Conservation (phyloP, 2,113 vertebrate species). For the Xyrauchen texanus region DNA sequence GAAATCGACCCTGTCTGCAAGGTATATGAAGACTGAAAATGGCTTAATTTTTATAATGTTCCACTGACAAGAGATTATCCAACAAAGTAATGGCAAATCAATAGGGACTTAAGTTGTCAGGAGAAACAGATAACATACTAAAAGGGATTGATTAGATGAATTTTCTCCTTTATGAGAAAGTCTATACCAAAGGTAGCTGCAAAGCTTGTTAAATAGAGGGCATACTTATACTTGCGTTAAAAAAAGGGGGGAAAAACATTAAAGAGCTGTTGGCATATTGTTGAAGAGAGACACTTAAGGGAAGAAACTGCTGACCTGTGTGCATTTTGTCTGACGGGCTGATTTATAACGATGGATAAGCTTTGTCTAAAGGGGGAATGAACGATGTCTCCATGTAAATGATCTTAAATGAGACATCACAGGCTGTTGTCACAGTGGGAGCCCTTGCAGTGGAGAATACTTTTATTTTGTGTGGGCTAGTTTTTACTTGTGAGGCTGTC, state of each 20-base stretch:
- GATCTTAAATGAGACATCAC: constrained; percentile 54
- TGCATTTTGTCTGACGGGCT: constrained; percentile 49
- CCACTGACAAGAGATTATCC: constrained; percentile 87
- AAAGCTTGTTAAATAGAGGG: constrained; percentile 80
- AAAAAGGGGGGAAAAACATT: constrained; percentile 33
- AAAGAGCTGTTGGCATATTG: constrained; percentile 49
- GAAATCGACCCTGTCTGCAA: constrained; percentile 72
- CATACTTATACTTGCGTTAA: constrained; percentile 45
- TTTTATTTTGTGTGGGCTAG: constrained; percentile 21
- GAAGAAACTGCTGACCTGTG: constrained; percentile 54
- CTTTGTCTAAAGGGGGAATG: constrained; percentile 53
- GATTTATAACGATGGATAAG: constrained; percentile 55
- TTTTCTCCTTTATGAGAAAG: constrained; percentile 85
- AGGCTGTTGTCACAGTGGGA: constrained; percentile 52
- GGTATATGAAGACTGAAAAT: constrained; percentile 82
- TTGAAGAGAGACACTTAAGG: constrained; percentile 42
- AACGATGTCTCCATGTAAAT: constrained; percentile 59
- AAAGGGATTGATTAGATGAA: constrained; percentile 88
- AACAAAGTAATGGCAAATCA: constrained; percentile 93
- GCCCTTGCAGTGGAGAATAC: constrained; percentile 25
- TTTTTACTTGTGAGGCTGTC: neutral
- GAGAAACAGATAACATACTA: constrained; percentile 91
- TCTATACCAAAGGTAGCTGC: constrained; percentile 86
- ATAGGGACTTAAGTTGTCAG: constrained; percentile 91
- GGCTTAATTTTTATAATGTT: constrained; percentile 88